phyloP scores from a whole-genome alignment of 2,888 invertebrate species.

The Callosobruchus maculatus region DNA sequence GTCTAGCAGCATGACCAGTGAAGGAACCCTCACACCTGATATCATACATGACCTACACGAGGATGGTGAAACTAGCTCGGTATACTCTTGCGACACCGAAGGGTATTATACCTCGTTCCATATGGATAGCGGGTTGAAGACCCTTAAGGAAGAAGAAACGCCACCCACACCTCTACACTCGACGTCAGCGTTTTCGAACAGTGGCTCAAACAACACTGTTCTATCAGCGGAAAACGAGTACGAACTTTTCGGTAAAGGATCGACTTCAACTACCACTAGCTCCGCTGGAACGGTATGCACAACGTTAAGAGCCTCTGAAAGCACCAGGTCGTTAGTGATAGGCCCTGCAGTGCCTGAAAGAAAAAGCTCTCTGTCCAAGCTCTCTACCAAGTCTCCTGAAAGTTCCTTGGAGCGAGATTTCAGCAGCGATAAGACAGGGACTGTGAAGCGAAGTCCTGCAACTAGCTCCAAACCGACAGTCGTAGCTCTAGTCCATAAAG shows the following conservation, averaged over 20 bases:
- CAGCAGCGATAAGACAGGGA: slow-evolving; percentile 46
- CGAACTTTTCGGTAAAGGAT: slow-evolving; percentile 87
- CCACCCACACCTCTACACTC: slow-evolving; percentile 71
- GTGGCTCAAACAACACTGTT: slow-evolving; percentile 64
- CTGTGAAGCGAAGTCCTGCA: slow-evolving; percentile 47
- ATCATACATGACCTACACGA: slow-evolving; percentile 76
- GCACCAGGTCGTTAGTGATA: slow-evolving; percentile 59
- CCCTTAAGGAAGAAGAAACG: slow-evolving; percentile 73
- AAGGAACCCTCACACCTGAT: slow-evolving; percentile 80
- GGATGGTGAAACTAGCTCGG: slow-evolving; percentile 84
- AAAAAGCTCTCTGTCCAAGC: slow-evolving; percentile 68
- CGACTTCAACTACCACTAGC: slow-evolving; percentile 86
- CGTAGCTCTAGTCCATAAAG: slow-evolving; percentile 57
- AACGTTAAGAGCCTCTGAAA: slow-evolving; percentile 68
- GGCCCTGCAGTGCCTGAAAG: slow-evolving; percentile 80
- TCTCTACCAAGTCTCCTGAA: slow-evolving; percentile 52
- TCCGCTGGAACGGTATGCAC: slow-evolving; percentile 89
- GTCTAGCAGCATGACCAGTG: slow-evolving; percentile 79
- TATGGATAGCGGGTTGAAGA: slow-evolving; percentile 89
- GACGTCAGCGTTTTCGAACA: slow-evolving; percentile 66
- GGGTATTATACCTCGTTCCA: slow-evolving; percentile 98
- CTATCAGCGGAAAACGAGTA: slow-evolving; percentile 82
- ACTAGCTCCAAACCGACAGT: slow-evolving; percentile 54
- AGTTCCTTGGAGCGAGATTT: slow-evolving; percentile 47
- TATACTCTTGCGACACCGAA: slow-evolving; percentile 94